Conservation (phyloP, 2,113 vertebrate species). For the Spea multiplicata region DNA sequence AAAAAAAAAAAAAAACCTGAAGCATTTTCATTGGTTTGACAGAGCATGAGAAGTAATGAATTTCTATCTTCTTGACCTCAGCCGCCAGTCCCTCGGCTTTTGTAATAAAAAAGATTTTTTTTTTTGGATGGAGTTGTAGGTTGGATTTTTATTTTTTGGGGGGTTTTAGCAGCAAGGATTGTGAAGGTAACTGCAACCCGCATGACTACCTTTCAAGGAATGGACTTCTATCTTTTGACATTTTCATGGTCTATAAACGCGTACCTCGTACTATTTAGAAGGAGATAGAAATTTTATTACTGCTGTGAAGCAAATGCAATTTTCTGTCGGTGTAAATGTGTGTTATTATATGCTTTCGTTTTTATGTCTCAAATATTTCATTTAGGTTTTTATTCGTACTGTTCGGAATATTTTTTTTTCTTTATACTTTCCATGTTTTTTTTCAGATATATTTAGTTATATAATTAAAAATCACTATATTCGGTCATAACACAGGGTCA, state of each 20-base stretch:
- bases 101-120: neutral
- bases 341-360: no score
- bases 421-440: no score
- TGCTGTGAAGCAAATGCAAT: no score
- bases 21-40: slow-evolving; percentile 53
- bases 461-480: no score
- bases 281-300: neutral
- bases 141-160: slow-evolving; percentile 11
- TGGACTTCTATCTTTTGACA: neutral
- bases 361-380: no score
- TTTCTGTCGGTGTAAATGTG: no score
- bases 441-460: no score
- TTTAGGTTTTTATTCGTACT: no score
- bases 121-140: slow-evolving; percentile 37
- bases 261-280: no score
- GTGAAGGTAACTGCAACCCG: neutral
- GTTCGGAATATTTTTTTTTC: no score
- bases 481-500: no score
- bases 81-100: slow-evolving; percentile 21
- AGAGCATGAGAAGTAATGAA: slow-evolving; percentile 53
- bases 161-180: neutral
- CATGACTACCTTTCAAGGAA: slow-evolving; percentile 4
- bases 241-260: neutral
- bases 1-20: neutral
- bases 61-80: slow-evolving; percentile 54